These are phyloP conservation scores for Austrolebias charrua DNA, from an alignment of 2,797 vertebrate genomes.

Conservation along the genomic window DNA sequence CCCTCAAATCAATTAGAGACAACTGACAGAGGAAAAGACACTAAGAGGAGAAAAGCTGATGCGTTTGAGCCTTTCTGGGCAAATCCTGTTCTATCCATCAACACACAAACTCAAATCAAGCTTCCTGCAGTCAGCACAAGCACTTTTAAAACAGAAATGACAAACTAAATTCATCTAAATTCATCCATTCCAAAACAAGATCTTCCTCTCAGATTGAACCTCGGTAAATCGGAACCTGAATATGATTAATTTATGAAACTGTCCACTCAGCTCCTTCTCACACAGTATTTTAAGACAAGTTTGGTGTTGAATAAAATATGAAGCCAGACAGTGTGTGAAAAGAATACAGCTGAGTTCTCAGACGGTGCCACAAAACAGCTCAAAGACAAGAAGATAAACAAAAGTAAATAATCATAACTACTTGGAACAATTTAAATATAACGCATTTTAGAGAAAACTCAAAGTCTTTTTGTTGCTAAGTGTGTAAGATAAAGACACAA, in stretches of 20 bases:
- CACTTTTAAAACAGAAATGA: conserved; percentile 13
- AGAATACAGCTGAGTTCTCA: conserved; percentile 26
- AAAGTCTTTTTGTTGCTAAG: no score
- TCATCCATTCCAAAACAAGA: conserved; percentile 37
- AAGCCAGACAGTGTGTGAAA: conserved; percentile 27
- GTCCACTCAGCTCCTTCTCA: conserved; percentile 49
- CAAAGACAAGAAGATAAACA: conserved; percentile 18
- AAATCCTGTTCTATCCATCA: background rate
- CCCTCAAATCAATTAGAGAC: no score
- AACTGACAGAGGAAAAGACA: background rate
- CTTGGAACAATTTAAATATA: conserved; percentile 31
- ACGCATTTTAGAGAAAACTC: no score
- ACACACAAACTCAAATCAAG: background rate
- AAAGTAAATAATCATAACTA: conserved; percentile 42
- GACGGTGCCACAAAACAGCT: conserved; percentile 13
- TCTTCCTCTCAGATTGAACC: conserved; percentile 38
- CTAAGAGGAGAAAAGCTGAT: background rate
- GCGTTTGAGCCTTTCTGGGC: background rate
- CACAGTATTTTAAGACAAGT: conserved; percentile 39
- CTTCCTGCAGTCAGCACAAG: conserved; percentile 6
- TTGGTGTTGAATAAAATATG: conserved; percentile 63
- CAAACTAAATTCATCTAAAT: conserved; percentile 10
- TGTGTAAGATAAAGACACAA: background rate
- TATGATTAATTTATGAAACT: conserved; percentile 66
- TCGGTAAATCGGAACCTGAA: conserved; percentile 30